A percentile compares a stretch with the other conserved stretches of the same genome.
phyloP scores from a whole-genome alignment of 2,888 invertebrate genomes.

The Erynnis tages region DNA sequence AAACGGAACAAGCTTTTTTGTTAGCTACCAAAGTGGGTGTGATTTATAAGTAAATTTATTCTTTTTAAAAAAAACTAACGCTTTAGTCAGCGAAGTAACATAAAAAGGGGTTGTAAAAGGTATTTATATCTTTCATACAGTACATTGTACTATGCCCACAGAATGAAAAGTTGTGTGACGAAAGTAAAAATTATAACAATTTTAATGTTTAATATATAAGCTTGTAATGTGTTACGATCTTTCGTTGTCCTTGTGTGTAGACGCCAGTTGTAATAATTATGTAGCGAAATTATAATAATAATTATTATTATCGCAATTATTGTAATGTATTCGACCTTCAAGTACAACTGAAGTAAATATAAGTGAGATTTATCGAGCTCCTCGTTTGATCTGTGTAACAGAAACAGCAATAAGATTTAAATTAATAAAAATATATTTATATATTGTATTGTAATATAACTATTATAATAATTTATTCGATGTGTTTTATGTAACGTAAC shows the following conservation, averaged over 20 bases:
- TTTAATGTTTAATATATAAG: constrained; percentile 6
- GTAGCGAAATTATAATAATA: too few relatives aligned
- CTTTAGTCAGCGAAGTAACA: too few relatives aligned
- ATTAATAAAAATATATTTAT: constrained; percentile 51
- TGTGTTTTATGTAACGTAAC: constrained; percentile 41
- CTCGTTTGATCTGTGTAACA: constrained; percentile 72
- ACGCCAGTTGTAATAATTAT: neutral
- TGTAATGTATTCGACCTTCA: constrained; percentile 41
- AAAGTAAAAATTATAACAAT: constrained; percentile 1
- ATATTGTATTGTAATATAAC: constrained; percentile 37
- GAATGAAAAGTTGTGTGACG: neutral
- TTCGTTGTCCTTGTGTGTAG: constrained; percentile 3
- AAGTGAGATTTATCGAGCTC: constrained; percentile 74
- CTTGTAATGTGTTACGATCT: constrained; percentile 5
- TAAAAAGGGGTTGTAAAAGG: too few relatives aligned
- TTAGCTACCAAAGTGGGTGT: too few relatives aligned
- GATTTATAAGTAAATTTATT: too few relatives aligned
- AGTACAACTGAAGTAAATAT: constrained; percentile 58
- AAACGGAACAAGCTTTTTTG: too few relatives aligned
- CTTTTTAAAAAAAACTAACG: too few relatives aligned
- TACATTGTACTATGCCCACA: neutral
- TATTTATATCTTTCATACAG: too few relatives aligned
- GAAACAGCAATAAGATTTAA: constrained; percentile 74
- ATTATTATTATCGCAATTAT: too few relatives aligned
- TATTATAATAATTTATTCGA: constrained; percentile 43